Evolutionary conservation across 2,888 invertebrate species (phyloP).

Genomic region (Choristoneura rosaceana): DNA sequence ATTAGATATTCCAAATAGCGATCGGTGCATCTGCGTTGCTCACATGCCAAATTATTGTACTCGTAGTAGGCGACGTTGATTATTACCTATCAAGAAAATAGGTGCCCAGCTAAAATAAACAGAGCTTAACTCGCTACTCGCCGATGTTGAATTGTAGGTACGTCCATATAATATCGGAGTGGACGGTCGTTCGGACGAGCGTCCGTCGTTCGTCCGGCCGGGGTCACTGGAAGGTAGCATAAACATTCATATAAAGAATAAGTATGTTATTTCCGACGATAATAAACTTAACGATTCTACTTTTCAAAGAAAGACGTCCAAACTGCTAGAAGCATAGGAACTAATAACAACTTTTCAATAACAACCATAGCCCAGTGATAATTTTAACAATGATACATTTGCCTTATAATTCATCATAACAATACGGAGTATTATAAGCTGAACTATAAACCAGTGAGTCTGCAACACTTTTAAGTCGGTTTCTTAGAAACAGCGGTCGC

Average conservation of each 20-base stretch:
- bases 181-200: neutral
- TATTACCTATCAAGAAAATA: no score
- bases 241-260: conserved; percentile 35
- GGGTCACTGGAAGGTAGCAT: conserved; percentile 37
- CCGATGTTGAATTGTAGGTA: neutral
- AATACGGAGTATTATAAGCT: conserved; percentile 22
- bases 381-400: conserved; percentile 5
- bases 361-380: neutral
- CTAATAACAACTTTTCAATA: neutral
- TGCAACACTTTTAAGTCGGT: conserved; percentile 48
- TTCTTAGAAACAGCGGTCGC: conserved; percentile 74
- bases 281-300: conserved; percentile 14
- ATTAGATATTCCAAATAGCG: neutral
- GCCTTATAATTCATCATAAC: conserved; percentile 6
- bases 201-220: conserved; percentile 9
- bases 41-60: neutral
- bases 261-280: conserved; percentile 14
- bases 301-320: neutral
- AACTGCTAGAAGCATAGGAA: neutral
- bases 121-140: neutral
- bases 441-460: conserved; percentile 24
- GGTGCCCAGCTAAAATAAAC: neutral
- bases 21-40: neutral
- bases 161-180: neutral
- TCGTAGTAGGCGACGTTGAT: neutral